A percentile compares a stretch with the other conserved stretches of the same genome.
These are phyloP conservation scores for Cylindroiulus punctatus DNA, from an alignment of 2,888 invertebrate genomes.

Conservation along the genomic window DNA sequence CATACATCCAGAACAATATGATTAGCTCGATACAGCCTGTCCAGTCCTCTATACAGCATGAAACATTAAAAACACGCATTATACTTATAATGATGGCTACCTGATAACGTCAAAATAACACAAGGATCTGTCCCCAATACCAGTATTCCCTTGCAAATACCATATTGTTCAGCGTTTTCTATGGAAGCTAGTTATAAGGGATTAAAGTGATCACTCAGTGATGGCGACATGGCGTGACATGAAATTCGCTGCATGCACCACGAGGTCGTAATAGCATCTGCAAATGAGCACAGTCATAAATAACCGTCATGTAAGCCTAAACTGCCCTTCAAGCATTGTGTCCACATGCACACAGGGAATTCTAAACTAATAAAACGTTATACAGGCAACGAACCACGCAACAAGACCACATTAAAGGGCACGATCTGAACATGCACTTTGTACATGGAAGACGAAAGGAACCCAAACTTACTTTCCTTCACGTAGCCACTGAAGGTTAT, in stretches of 20 bases:
- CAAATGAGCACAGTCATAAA: slow-evolving; percentile 14
- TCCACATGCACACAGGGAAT: slow-evolving; percentile 8
- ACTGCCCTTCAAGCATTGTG: background rate
- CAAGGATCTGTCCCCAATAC: background rate
- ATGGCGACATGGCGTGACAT: background rate
- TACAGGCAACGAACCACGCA: slow-evolving; percentile 9
- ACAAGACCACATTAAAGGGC: no score
- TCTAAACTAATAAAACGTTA: background rate
- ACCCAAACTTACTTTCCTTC: slow-evolving; percentile 46
- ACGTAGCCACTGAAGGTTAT: slow-evolving; percentile 46
- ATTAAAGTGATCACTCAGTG: slow-evolving; percentile 12
- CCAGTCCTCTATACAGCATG: background rate
- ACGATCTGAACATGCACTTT: background rate
- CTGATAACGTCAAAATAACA: background rate
- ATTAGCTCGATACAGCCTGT: background rate
- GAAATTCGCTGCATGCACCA: background rate
- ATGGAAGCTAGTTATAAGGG: background rate
- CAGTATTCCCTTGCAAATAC: background rate
- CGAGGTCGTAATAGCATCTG: background rate
- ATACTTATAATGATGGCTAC: background rate
- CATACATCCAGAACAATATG: background rate
- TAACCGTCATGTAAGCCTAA: background rate
- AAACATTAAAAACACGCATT: background rate
- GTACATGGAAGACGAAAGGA: background rate
- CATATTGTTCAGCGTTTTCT: background rate